Evolutionary conservation across 2,888 invertebrate species (phyloP), one percentile per base, ranked within the genome.

Genomic region (Andrena camellia): DNA sequence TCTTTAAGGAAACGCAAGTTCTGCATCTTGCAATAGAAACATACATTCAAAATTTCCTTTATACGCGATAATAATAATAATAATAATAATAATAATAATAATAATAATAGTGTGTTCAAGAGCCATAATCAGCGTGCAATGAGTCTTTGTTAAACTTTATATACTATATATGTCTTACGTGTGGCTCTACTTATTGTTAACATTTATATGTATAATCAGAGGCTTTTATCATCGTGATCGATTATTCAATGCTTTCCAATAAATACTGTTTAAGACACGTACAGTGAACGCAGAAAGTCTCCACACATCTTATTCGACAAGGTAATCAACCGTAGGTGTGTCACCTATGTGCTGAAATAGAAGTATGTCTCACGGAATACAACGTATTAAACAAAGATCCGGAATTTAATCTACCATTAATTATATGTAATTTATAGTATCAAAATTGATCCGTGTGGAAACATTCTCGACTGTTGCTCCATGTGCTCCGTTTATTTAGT

Each of bases 121-220:
- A 67, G 29, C 60, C 64, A 64, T 57, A 29, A 8, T 68, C 69
- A 78, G 7, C 26, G 70, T 50, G 17, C 50, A 35, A 52, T 60
- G 64, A 75, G 72, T 57, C 64, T 26, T 7, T 13, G 73, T 70
- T 68, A 74, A 78, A 74, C 57, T 60, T 74, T 67, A 84, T 77
- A 84, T 70, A 33, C 48, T 48, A 20, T 42, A 17, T 75, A 72
- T 7, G 54, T 42, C 33, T 71, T 33, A 50, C 62, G 52, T 63
- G 72, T 73, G 50, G 62, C 42, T 76, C 76, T 86, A 85, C 52
- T 66, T 78, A 82, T 62, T 76, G 79, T 71, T 64, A 86, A 73
- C 66, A 48, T 75, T 75, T 57, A 60, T 72, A 23, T 57, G 57
- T 57, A 57, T 79, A 60, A 29, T 52, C 48, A 59, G 59, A 66